Conservation (phyloP, 2,797 vertebrate genomes). For the Onychomys arenicola region DNA sequence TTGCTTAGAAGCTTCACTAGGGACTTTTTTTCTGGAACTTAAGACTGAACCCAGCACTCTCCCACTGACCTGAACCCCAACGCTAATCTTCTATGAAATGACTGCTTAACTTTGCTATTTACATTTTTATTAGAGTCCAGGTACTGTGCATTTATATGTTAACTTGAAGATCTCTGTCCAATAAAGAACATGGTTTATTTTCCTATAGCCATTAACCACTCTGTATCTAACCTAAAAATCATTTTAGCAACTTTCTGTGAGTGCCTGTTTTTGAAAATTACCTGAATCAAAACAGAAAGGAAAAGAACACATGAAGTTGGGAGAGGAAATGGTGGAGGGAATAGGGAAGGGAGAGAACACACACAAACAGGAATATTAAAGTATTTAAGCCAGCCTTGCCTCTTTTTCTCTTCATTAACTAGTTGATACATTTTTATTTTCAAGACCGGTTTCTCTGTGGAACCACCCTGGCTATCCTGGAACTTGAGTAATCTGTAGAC, state of each 20-base stretch:
- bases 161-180: slow-evolving; percentile 23
- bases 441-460: background rate
- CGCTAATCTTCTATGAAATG: background rate
- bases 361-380: background rate
- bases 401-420: background rate
- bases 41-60: background rate
- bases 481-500: background rate
- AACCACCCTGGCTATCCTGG: background rate
- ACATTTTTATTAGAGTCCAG: background rate
- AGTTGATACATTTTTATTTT: background rate
- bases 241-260: slow-evolving; percentile 9
- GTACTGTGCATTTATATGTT: background rate
- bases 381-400: background rate
- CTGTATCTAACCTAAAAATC: background rate
- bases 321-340: background rate
- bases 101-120: background rate
- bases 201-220: background rate
- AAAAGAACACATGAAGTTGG: background rate
- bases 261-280: slow-evolving; percentile 26
- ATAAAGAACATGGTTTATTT: slow-evolving; percentile 30
- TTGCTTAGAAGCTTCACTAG: background rate
- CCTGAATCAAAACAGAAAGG: background rate
- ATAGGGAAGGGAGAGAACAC: background rate
- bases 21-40: background rate
- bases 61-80: background rate